Evolutionary conservation across 2,888 invertebrate species (phyloP).

Genomic region (Stenurella melanura): DNA sequence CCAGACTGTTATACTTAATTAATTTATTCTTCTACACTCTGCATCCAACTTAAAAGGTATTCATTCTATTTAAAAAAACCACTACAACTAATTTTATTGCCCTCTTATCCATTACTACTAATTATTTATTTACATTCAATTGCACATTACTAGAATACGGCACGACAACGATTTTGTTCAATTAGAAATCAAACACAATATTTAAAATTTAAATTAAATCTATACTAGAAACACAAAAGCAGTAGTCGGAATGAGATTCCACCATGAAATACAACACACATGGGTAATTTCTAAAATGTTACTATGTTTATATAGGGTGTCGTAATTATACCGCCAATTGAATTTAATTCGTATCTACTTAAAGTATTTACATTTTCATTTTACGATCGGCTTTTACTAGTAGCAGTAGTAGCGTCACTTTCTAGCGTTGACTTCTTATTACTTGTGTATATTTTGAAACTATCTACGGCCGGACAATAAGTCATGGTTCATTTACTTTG

Average conservation of each 20-base stretch:
- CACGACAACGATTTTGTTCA: conserved; percentile 25
- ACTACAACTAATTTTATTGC: conserved; percentile 34
- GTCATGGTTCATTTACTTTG: no score
- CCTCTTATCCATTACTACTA: conserved; percentile 16
- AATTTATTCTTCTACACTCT: no score
- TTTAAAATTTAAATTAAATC: conserved; percentile 38
- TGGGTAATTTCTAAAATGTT: conserved; percentile 23
- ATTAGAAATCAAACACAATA: conserved; percentile 27
- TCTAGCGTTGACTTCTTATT: no score
- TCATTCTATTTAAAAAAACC: neutral
- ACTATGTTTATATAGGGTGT: neutral
- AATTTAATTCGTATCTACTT: neutral
- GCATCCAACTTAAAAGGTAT: neutral
- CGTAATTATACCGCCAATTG: neutral
- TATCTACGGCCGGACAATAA: no score
- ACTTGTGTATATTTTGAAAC: no score
- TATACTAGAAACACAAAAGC: conserved; percentile 7
- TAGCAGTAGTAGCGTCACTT: no score
- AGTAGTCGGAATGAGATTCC: conserved; percentile 15
- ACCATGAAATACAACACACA: conserved; percentile 17
- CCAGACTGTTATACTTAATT: no score
- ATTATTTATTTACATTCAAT: conserved; percentile 40
- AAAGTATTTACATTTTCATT: neutral
- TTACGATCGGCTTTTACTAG: no score
- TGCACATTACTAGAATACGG: conserved; percentile 10